Base-by-base conservation (phyloP, 2,113 vertebrate genomes). In the Lagopus leucura region DNA sequence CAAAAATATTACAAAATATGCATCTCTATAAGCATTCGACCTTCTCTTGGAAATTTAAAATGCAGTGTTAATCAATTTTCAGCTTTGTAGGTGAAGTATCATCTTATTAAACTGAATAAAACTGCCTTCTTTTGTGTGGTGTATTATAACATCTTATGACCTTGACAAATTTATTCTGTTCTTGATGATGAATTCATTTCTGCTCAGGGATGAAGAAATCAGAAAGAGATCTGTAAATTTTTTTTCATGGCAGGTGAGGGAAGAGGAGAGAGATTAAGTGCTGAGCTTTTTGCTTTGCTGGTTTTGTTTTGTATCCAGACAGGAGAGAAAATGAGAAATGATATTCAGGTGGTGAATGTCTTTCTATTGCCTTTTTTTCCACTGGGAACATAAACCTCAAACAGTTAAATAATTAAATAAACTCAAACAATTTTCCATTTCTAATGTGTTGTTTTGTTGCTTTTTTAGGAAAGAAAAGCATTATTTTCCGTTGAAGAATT, bases 161-260 rank as follows among this genome's bases (percentile, higher is more conserved):
- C 81, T 84, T 16, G 0, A 0, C 65, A 75, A 17, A 81, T 38
- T 34, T 4, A 8, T 82, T 90, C 38, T 90, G 13, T 64, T 69
- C 8, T 14, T 47, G 22, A 24, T 75, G 18, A n/a, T 69, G 21
- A 11, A 54, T 93, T 69, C 3, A 16, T 69, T 78, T 22, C 36
- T 61, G 8, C 34, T 75, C 13, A 21, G 63, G 27, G 30, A 27
- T 65, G 38, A 43, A 42, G 42, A 86, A 42, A 58, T 74, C 6
- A 15, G 42, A 67, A 72, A 38, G 11, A 32, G 50, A 19, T 32
- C 54, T 67, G 6, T 77, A 40, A 64, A 55, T n/a, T 60, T 72
- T 28, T 55, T 8, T 10, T 11, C 0, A 1, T n/a, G 18, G 1
- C 47, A 40, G 47, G 11, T 8, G 1, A 52, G 60, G 24, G 16